These are phyloP conservation scores for Diarsia brunnea DNA, from an alignment of 2,888 invertebrate species.

Conservation along the genomic window DNA sequence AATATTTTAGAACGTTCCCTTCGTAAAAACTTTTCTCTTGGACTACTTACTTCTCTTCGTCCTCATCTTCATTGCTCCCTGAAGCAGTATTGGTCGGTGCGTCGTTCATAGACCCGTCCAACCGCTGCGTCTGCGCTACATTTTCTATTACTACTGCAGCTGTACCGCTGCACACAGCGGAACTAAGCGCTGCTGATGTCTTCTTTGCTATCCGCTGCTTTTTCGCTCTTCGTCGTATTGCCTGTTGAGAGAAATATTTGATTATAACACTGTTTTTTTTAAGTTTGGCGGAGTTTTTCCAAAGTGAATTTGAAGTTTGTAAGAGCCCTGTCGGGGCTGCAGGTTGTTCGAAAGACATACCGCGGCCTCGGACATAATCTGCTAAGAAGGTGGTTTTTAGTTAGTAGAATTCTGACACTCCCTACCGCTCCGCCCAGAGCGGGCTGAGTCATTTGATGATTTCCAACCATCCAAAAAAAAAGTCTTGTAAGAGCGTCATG, in stretches of 20 bases:
- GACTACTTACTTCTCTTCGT: constrained; percentile 89
- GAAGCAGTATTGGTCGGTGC: constrained; percentile 97
- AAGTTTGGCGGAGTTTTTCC: background rate
- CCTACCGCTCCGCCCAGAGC: no score
- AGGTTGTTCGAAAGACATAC: no score
- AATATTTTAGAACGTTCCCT: background rate
- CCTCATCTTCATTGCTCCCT: constrained; percentile 96
- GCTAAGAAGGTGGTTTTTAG: no score
- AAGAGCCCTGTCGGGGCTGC: no score
- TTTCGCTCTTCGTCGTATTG: constrained; percentile 95
- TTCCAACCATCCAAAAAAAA: no score
- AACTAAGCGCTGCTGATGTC: constrained; percentile 85
- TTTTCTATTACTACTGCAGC: constrained; percentile 97
- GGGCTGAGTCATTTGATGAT: no score
- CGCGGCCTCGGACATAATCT: no score
- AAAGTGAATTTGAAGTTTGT: background rate
- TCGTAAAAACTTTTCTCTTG: background rate
- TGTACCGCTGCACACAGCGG: constrained; percentile 93
- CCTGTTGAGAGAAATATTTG: constrained; percentile 87
- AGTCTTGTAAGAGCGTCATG: background rate
- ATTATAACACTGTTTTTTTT: background rate
- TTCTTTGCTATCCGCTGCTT: constrained; percentile 95
- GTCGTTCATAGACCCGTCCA: constrained; percentile 94
- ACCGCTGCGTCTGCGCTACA: constrained; percentile 94
- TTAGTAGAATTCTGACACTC: no score